Percentiles rank a stretch among this genome's conserved stretches.
Evolutionary conservation across 1,140 invertebrate species (phyloP).

Genomic region (Zaprionus africanus): DNA sequence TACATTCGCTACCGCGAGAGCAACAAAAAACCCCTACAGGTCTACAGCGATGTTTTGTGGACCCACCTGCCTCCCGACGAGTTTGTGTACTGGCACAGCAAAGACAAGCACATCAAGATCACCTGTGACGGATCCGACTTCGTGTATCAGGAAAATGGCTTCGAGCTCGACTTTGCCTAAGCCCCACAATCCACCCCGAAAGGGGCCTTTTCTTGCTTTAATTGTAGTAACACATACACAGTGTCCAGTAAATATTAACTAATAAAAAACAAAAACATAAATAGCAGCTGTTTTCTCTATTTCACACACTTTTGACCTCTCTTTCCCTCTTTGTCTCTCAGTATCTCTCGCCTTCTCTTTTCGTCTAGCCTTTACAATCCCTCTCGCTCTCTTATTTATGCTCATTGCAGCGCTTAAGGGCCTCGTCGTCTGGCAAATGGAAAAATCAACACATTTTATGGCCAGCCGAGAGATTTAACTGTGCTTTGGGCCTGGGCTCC

Average conservation of each 20-base stretch:
- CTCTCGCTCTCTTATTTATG: slow-evolving; percentile 59
- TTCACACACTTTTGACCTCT: slow-evolving; percentile 10
- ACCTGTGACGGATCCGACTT: slow-evolving; percentile 63
- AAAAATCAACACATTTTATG: slow-evolving; percentile 82
- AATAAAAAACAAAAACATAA: not conserved
- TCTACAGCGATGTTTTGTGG: slow-evolving; percentile 68
- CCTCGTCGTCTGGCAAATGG: slow-evolving; percentile 59
- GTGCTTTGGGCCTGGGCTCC: slow-evolving; percentile 59
- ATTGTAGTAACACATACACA: slow-evolving; percentile 3
- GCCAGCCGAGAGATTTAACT: slow-evolving; percentile 64
- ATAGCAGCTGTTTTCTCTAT: slow-evolving; percentile 3
- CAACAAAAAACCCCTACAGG: slow-evolving; percentile 45
- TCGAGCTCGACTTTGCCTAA: slow-evolving; percentile 54
- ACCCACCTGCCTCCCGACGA: slow-evolving; percentile 49
- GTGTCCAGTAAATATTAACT: slow-evolving; percentile 34
- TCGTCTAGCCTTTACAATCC: slow-evolving; percentile 14
- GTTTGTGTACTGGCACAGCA: slow-evolving; percentile 44
- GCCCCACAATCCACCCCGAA: not conserved
- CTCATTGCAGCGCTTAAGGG: slow-evolving; percentile 74
- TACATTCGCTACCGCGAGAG: slow-evolving; percentile 51
- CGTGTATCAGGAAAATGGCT: slow-evolving; percentile 71
- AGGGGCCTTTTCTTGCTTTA: not conserved
- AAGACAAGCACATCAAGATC: slow-evolving; percentile 59
- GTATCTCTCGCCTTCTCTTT: slow-evolving; percentile 22
- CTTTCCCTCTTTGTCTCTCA: slow-evolving; percentile 5